Evolutionary conservation across 1,140 invertebrate species (phyloP).

Genomic region (Caenorhabditis remanei): DNA sequence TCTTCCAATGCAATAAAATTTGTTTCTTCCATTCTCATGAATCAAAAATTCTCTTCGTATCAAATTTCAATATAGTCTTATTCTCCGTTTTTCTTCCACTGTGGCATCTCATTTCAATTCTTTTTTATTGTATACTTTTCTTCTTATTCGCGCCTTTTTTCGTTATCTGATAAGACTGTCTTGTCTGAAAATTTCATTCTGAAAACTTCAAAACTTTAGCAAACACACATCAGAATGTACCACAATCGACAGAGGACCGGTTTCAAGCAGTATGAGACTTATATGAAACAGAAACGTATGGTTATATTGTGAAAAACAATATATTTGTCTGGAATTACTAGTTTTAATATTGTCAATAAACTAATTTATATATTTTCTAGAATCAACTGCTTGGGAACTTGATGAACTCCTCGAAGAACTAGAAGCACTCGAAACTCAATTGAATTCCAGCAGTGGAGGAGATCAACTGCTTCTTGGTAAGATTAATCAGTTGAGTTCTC

Average conservation of each 20-base stretch:
- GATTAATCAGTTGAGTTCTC: neutral
- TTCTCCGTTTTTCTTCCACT: neutral
- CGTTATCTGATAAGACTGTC: neutral
- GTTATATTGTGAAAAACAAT: neutral
- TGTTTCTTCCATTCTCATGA: constrained; percentile 16
- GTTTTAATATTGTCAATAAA: constrained; percentile 3
- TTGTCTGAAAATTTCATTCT: neutral
- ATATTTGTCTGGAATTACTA: neutral
- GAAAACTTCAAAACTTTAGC: neutral
- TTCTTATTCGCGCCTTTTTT: constrained; percentile 45
- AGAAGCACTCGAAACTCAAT: constrained; percentile 83
- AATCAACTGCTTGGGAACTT: constrained; percentile 93
- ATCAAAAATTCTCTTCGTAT: constrained; percentile 36
- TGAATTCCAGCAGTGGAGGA: constrained; percentile 80
- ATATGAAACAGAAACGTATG: constrained; percentile 52
- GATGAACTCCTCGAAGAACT: constrained; percentile 94
- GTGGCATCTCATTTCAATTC: constrained; percentile 6
- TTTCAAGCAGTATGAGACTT: constrained; percentile 48
- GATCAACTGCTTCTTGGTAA: constrained; percentile 83
- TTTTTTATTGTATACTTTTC: constrained; percentile 48
- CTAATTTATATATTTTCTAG: constrained; percentile 80
- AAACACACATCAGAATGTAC: constrained; percentile 7
- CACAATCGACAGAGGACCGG: constrained; percentile 27
- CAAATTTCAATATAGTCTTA: constrained; percentile 19
- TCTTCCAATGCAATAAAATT: neutral